These are phyloP conservation scores for Tupaia tana DNA, from an alignment of 2,113 vertebrate species.

Conservation along the genomic window DNA sequence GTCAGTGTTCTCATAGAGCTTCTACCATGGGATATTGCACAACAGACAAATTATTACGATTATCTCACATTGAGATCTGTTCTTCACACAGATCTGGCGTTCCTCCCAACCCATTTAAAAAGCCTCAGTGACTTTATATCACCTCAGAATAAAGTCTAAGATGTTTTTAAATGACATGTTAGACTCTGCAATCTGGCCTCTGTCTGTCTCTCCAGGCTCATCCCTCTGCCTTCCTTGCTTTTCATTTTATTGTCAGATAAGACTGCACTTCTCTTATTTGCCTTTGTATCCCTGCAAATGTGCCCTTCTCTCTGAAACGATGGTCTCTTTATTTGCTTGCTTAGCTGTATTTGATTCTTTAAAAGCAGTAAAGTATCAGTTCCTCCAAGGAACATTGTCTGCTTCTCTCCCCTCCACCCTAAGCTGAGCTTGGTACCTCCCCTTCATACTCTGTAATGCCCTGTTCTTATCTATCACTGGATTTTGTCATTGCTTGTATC, in stretches of 20 bases:
- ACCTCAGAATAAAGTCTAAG: conserved; percentile 22
- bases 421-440: neutral
- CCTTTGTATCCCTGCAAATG: neutral
- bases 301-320: neutral
- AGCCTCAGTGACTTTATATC: neutral
- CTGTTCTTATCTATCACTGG: neutral
- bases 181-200: neutral
- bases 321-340: neutral
- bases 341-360: conserved; percentile 38
- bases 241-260: neutral
- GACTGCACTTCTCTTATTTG: conserved; percentile 1
- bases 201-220: neutral
- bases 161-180: neutral
- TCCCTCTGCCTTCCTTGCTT: neutral
- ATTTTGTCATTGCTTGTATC: neutral
- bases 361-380: neutral
- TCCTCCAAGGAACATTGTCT: neutral
- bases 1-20: neutral
- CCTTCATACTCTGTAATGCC: neutral
- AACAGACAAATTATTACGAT: conserved; percentile 41
- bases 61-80: neutral
- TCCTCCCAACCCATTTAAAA: neutral
- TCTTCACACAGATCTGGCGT: neutral
- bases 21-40: neutral
- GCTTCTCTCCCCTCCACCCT: neutral